phyloP scores from a whole-genome alignment of 2,888 invertebrate genomes.

The Lissonota sp. region DNA sequence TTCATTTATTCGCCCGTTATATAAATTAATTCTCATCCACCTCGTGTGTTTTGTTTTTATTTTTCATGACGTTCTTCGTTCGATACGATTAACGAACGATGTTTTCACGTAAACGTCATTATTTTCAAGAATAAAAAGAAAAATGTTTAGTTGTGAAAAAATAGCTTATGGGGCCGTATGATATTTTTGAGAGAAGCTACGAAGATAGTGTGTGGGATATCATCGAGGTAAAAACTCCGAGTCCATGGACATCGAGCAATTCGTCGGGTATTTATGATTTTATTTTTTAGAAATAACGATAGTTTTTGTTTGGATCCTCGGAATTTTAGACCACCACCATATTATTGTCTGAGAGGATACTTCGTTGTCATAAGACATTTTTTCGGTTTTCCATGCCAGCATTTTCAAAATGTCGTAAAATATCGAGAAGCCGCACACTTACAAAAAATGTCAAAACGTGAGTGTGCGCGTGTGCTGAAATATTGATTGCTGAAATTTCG shows the following conservation, averaged over 20 bases:
- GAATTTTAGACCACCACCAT: too few relatives aligned
- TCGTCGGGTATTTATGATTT: slow-evolving; percentile 47
- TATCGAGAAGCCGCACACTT: neutral
- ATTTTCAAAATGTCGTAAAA: neutral
- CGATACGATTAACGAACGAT: neutral
- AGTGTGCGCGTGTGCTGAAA: too few relatives aligned
- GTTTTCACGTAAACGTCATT: neutral
- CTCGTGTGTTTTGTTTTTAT: slow-evolving; percentile 17
- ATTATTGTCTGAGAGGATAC: too few relatives aligned
- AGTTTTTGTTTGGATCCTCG: too few relatives aligned
- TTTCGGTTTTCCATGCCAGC: neutral
- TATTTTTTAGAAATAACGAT: neutral
- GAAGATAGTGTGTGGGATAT: slow-evolving; percentile 41
- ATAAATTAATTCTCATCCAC: neutral
- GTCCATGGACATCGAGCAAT: slow-evolving; percentile 54
- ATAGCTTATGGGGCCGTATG: slow-evolving; percentile 50
- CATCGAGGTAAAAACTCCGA: slow-evolving; percentile 53
- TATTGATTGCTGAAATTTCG: too few relatives aligned
- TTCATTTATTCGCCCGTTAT: neutral
- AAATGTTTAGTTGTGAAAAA: neutral
- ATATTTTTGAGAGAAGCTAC: slow-evolving; percentile 39
- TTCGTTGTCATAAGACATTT: neutral
- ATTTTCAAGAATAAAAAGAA: neutral
- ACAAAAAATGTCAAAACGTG: too few relatives aligned
- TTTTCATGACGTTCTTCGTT: neutral